Base-by-base conservation (phyloP, 2,113 vertebrate genomes). In the Casuarius casuarius region DNA sequence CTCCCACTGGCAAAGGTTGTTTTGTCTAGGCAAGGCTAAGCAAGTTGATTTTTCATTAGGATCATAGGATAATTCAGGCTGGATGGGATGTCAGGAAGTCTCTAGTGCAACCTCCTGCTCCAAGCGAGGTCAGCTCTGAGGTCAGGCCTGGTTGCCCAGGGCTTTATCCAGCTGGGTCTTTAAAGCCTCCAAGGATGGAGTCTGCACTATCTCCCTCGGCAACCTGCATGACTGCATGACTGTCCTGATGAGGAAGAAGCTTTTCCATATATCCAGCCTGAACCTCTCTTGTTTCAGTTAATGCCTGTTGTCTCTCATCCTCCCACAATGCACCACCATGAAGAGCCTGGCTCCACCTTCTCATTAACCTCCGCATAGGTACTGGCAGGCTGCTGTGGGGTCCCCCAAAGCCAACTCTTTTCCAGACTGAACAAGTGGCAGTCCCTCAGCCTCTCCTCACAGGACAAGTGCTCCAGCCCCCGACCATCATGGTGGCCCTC, bases 401-500 rank as follows among this genome's bases (percentile, higher is more conserved):
- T 38, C 26, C 5, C 12, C 2, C 15, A 59, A 20, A 31, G 18
- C 7, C 23, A 44, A 7, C 20, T 84, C 70, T 83, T 42, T 42
- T 51, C 7, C 9, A 54, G 6, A 29, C 2, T 23, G 17, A 71
- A 61, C 13, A 65, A 79, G 19, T 15, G 13, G 20, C 15, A 16
- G 46, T 66, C 26, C 22, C 49, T 77, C 46, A 80, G 25, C n/a
- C 33, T 75, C 10, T 75, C 21, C 23, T 62, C 35, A 28, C 20
- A 65, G 29, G 11, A 18, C 18, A 68, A 68, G 81, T 35, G 44
- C 26, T 88, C 44, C 40, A 44, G 12, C 42, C 75, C 20, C 23
- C 61, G 29, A 35, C 12, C 28, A 26, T 14, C 1, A 0, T 5
- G 12, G 48, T 7, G 22, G 13, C 7, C 8, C 12, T 77, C 25